These are phyloP conservation scores for Kradibia gibbosae DNA, from an alignment of 1,140 invertebrate genomes.

Conservation along the genomic window DNA sequence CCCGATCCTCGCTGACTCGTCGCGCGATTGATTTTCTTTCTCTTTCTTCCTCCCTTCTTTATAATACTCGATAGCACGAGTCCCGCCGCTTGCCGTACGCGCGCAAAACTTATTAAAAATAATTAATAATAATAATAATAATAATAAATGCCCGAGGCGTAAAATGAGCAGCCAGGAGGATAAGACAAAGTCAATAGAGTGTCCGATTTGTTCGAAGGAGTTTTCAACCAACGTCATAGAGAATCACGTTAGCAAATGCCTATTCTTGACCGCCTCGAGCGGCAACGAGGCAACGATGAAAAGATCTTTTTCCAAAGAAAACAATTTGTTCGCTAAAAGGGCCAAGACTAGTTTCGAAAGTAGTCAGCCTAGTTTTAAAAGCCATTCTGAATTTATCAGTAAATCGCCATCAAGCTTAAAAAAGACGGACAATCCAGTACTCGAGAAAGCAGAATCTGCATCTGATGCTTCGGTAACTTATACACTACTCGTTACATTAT, in stretches of 20 bases:
- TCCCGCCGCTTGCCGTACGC: too few relatives aligned
- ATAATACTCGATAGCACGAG: too few relatives aligned
- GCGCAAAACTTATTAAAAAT: too few relatives aligned
- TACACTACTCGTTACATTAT: neutral
- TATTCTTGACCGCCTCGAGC: conserved; percentile 77
- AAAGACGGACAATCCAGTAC: neutral
- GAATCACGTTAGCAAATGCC: conserved; percentile 78
- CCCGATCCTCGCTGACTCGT: too few relatives aligned
- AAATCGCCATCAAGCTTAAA: conserved; percentile 1
- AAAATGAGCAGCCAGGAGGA: conserved; percentile 23
- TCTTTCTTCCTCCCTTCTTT: too few relatives aligned
- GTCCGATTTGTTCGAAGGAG: conserved; percentile 75
- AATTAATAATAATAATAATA: neutral
- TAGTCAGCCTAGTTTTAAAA: neutral
- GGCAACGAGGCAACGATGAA: conserved; percentile 51
- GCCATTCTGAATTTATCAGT: neutral
- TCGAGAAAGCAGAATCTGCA: neutral
- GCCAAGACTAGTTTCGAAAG: neutral
- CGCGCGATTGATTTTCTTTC: too few relatives aligned
- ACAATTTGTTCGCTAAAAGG: conserved; percentile 55
- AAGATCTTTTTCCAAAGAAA: conserved; percentile 55
- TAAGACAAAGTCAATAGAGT: conserved; percentile 59
- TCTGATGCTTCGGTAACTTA: neutral
- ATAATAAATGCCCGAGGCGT: neutral
- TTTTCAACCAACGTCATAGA: conserved; percentile 74